Evolutionary conservation across 2,888 invertebrate species (phyloP).

Genomic region (Pseudococcus jackbeardsleyi): DNA sequence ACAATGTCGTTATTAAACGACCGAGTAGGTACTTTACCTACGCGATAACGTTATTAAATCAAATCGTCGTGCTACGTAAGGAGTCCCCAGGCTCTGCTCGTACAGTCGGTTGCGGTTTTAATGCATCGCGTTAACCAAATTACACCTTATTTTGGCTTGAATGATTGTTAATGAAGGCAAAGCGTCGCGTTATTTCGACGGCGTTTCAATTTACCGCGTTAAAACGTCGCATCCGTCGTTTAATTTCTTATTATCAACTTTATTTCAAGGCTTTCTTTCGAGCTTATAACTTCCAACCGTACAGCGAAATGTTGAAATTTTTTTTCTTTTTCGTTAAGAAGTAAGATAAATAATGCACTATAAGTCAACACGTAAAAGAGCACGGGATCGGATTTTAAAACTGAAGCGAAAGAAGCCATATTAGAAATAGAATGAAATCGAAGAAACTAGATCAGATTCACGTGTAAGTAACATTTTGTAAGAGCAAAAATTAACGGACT

Average conservation of each 20-base stretch:
- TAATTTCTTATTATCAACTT: not conserved
- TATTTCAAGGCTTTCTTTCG: not conserved
- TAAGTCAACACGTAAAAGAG: not conserved
- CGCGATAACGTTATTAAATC: constrained; percentile 45
- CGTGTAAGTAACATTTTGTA: not conserved
- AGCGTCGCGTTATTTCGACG: not conserved
- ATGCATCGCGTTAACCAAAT: constrained; percentile 46
- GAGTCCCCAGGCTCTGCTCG: not conserved
- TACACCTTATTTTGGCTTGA: constrained; percentile 42
- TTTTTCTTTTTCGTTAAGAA: not conserved
- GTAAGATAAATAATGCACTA: not conserved
- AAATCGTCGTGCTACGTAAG: not conserved
- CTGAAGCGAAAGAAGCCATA: not conserved
- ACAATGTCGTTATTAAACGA: constrained; percentile 43
- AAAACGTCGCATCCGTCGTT: not conserved
- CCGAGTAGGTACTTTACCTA: not conserved
- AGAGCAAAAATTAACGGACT: not conserved
- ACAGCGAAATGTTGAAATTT: not conserved
- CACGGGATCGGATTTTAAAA: constrained; percentile 10
- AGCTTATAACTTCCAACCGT: not conserved
- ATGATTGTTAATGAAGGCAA: constrained; percentile 34
- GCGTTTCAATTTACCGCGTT: constrained; percentile 10
- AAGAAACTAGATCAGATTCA: constrained; percentile 3
- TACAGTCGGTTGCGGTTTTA: constrained; percentile 33
- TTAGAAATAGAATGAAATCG: not conserved